Evolutionary conservation across 2,113 vertebrate genomes (phyloP), one percentile per base, ranked within the genome.

Genomic region (Gymnogyps californianus): DNA sequence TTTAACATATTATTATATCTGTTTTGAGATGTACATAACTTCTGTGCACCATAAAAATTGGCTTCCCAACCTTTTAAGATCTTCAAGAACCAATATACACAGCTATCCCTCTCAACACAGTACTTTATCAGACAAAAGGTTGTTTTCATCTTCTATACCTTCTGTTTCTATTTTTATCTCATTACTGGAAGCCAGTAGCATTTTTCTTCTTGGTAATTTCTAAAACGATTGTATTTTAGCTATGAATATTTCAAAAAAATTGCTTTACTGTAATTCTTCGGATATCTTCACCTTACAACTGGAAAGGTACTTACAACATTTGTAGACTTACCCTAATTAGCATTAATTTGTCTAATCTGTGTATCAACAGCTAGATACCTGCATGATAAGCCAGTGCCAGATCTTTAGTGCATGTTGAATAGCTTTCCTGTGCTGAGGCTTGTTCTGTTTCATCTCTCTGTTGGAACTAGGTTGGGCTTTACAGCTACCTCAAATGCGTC

Each of bases 291-390:
- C 44, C 8, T 64, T 38, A 36, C 20, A 59, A 19, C 11, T 52
- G 24, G 49, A 57, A 87, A 93, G 67, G 46, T 61, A 31, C 29
- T 77, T 69, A n/a, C 5, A 57, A 9, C 34, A 29, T 26, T 42
- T 62, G n/a, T 31, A 79, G 59, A 40, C 2, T 62, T 79, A 36
- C 11, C 15, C n/a, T 85, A 75, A 71, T 93, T 84, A 93, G 32
- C 55, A 70, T 70, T 84, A 84, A 87, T 94, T 94, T 86, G 77
- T 67, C 44, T 96, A 57, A 77, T 83, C 38, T 64, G n/a, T 62
- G 7, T 67, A 87, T 87, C 51, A 71, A 21, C 84, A 89, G 5
- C 16, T 34, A 76, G 87, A 90, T 84, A 89, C 31, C 52, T 52
- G 51, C 34, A 10, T 2, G 72, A 91, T 81, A 95, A 93, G 2